Evolutionary conservation across 1,140 invertebrate species (phyloP).

Genomic region (Meloidogyne floridensis): DNA sequence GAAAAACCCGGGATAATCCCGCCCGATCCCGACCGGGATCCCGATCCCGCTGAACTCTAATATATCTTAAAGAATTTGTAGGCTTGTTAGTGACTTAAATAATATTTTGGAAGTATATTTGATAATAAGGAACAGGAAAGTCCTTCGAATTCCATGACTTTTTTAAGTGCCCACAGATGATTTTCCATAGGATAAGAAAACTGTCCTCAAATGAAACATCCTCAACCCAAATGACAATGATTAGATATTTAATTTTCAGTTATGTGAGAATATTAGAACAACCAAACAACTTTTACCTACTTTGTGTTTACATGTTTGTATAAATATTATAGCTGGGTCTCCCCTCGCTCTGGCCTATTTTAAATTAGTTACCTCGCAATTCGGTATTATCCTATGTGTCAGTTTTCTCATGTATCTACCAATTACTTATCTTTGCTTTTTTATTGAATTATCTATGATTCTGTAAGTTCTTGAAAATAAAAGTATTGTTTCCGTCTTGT

Average conservation of each 20-base stretch:
- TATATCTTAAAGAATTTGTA: no score
- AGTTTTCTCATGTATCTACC: neutral
- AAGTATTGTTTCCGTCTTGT: neutral
- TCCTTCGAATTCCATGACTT: no score
- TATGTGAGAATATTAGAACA: conserved; percentile 24
- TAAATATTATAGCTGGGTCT: neutral
- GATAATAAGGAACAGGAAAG: no score
- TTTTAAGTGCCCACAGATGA: no score
- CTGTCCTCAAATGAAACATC: no score
- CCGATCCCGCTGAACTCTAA: no score
- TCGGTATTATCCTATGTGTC: neutral
- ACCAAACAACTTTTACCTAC: conserved; percentile 17
- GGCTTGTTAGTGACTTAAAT: no score
- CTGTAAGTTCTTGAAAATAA: neutral
- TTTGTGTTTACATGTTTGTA: conserved; percentile 12
- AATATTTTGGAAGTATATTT: no score
- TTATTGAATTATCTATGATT: neutral
- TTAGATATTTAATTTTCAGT: neutral
- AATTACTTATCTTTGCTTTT: neutral
- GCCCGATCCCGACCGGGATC: no score
- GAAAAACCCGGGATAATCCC: no score
- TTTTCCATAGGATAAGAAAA: no score
- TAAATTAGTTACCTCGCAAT: neutral
- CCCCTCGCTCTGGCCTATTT: neutral
- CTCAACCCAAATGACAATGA: no score